These are phyloP conservation scores for Ceraclea dissimilis DNA, from an alignment of 2,888 invertebrate species.

Conservation along the genomic window DNA sequence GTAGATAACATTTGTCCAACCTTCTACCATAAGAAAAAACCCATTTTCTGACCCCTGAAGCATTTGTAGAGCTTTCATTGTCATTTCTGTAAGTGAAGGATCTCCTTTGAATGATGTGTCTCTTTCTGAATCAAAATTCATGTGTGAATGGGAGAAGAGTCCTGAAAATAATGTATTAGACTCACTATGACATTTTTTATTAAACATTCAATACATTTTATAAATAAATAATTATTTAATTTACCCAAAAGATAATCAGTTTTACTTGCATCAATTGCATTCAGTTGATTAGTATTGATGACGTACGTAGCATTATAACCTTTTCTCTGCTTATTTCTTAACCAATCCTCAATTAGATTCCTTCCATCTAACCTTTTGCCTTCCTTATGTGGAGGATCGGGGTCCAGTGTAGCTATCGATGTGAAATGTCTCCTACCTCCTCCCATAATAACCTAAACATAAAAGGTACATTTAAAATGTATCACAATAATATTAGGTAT, in stretches of 20 bases:
- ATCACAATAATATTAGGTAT: too few relatives aligned
- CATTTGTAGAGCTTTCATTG: constrained; percentile 41
- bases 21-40: constrained; percentile 45
- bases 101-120: constrained; percentile 40
- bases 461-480: too few relatives aligned
- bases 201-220: too few relatives aligned
- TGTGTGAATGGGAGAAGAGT: constrained; percentile 44
- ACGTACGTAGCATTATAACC: constrained; percentile 51
- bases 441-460: constrained; percentile 55
- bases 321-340: constrained; percentile 49
- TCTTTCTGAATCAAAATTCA: constrained; percentile 46
- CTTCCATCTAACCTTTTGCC: constrained; percentile 54
- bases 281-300: constrained; percentile 54
- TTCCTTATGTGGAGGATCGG: constrained; percentile 50
- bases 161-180: constrained; percentile 31
- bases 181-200: too few relatives aligned
- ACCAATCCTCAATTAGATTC: constrained; percentile 60
- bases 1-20: constrained; percentile 28
- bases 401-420: constrained; percentile 51
- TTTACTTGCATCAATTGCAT: constrained; percentile 40
- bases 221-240: too few relatives aligned
- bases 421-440: constrained; percentile 58
- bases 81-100: constrained; percentile 48
- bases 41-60: constrained; percentile 41
- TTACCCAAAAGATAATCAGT: constrained; percentile 55